These are phyloP conservation scores for Mobula hypostoma DNA, from an alignment of 2,113 vertebrate species.

Conservation along the genomic window DNA sequence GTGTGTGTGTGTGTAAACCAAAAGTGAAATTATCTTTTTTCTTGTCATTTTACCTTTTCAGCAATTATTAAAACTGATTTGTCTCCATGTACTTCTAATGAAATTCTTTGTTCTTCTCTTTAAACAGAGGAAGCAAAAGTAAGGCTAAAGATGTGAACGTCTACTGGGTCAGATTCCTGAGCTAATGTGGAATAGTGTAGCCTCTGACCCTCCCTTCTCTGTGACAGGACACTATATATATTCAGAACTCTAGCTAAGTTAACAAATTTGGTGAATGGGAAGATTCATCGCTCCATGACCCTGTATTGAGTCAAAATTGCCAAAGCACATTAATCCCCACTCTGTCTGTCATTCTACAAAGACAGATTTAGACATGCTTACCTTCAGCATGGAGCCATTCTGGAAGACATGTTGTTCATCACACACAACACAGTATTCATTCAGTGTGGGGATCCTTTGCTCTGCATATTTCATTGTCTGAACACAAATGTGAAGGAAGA, in stretches of 20 bases:
- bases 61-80: neutral
- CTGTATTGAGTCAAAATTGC: neutral
- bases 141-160: neutral
- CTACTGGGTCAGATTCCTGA: neutral
- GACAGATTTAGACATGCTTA: conserved; percentile 43
- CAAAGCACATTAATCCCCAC: neutral
- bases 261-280: neutral
- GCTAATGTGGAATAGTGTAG: neutral
- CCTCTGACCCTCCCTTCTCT: neutral
- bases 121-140: too few relatives aligned
- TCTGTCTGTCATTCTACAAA: neutral
- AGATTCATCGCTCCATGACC: neutral
- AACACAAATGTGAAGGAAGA: neutral
- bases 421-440: conserved; percentile 97
- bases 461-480: conserved; percentile 99
- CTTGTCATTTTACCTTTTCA: neutral
- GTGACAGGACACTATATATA: neutral
- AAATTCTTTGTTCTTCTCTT: too few relatives aligned
- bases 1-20: neutral
- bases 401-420: conserved; percentile 99
- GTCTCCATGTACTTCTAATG: neutral
- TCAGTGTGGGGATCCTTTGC: conserved; percentile 92
- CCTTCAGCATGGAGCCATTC: conserved; percentile 99
- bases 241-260: neutral
- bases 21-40: neutral